Conservation (phyloP, 2,797 vertebrate genomes). For the Etheostoma perlongum region DNA sequence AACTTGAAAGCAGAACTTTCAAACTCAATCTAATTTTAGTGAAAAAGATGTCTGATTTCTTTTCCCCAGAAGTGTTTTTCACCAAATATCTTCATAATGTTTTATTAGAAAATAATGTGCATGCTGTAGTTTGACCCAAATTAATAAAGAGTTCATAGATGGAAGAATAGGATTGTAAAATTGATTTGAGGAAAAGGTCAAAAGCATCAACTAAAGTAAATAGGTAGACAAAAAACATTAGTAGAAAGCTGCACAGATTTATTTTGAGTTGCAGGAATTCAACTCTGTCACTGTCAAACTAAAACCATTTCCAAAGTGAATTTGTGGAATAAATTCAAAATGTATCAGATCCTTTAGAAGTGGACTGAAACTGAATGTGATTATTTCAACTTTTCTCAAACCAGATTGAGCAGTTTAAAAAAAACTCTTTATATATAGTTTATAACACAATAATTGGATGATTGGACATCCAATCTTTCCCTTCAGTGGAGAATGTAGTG, state of each 20-base stretch:
- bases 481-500: slow-evolving; percentile 43
- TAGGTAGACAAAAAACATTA: not conserved
- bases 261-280: slow-evolving; percentile 32
- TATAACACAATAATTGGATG: slow-evolving; percentile 44
- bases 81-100: slow-evolving; percentile 42
- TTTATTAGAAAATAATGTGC: slow-evolving; percentile 26
- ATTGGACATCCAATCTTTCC: slow-evolving; percentile 41
- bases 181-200: slow-evolving; percentile 29
- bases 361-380: slow-evolving; percentile 27
- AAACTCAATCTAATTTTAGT: slow-evolving; percentile 34
- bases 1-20: slow-evolving; percentile 46
- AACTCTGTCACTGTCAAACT: slow-evolving; percentile 8
- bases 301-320: slow-evolving; percentile 27
- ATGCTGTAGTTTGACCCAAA: slow-evolving; percentile 38
- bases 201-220: slow-evolving; percentile 28
- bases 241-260: not conserved
- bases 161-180: slow-evolving; percentile 36
- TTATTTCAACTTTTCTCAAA: slow-evolving; percentile 31
- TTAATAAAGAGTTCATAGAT: slow-evolving; percentile 36
- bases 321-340: slow-evolving; percentile 40
- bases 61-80: slow-evolving; percentile 30
- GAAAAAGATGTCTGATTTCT: slow-evolving; percentile 35
- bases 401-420: not conserved
- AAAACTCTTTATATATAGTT: slow-evolving; percentile 3
- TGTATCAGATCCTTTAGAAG: slow-evolving; percentile 18